Evolutionary conservation across 2,888 invertebrate species (phyloP).

Genomic region (Elaeidobius kamerunicus): DNA sequence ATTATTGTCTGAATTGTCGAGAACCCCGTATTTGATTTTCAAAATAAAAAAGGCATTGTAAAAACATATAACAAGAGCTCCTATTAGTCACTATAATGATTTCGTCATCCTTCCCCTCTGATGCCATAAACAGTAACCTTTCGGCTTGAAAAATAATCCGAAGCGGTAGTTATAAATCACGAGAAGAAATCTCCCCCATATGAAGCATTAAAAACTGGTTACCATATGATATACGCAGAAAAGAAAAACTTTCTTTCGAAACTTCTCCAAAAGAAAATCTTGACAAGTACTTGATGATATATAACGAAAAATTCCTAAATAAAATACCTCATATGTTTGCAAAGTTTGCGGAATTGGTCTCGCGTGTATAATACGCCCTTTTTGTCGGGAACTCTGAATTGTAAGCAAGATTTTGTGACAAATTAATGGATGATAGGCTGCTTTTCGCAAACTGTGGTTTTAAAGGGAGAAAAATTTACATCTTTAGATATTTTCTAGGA

Average conservation of each 20-base stretch:
- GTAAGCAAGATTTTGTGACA: too few relatives aligned
- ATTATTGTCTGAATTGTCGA: too few relatives aligned
- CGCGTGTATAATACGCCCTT: too few relatives aligned
- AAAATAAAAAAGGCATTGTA: too few relatives aligned
- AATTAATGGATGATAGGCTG: too few relatives aligned
- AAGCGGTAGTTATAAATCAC: slow-evolving; percentile 23
- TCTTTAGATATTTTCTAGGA: too few relatives aligned
- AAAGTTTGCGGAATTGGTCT: neutral
- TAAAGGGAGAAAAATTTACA: too few relatives aligned
- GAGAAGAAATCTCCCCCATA: slow-evolving; percentile 6
- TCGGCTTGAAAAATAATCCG: slow-evolving; percentile 19
- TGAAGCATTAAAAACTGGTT: slow-evolving; percentile 20
- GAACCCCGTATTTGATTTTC: too few relatives aligned
- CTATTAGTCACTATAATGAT: too few relatives aligned
- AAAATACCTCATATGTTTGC: neutral
- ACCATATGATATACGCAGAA: slow-evolving; percentile 9
- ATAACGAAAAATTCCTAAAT: slow-evolving; percentile 8
- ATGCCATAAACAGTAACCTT: slow-evolving; percentile 16
- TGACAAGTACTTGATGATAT: slow-evolving; percentile 12
- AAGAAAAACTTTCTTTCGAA: slow-evolving; percentile 14
- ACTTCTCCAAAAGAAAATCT: slow-evolving; percentile 4
- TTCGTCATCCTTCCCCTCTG: slow-evolving; percentile 10
- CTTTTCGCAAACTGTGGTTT: too few relatives aligned
- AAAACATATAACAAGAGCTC: too few relatives aligned
- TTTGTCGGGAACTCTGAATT: too few relatives aligned